phyloP scores from a whole-genome alignment of 2,888 invertebrate species.

The Eledona agricola region DNA sequence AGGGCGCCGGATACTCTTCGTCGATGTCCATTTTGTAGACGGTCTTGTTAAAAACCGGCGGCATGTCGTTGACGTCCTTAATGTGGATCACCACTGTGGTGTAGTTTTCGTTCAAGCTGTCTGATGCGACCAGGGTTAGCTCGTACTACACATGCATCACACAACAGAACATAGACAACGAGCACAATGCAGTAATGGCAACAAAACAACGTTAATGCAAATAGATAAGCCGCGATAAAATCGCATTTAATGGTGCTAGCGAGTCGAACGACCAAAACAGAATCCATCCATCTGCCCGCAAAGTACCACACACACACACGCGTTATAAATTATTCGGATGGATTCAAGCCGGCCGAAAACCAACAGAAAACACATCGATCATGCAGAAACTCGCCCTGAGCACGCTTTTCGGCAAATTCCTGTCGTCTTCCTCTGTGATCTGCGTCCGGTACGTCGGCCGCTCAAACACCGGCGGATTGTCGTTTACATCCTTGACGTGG shows the following conservation, averaged over 20 bases:
- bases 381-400: conserved; percentile 74
- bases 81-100: conserved; percentile 84
- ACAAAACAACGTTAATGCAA: conserved; percentile 27
- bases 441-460: conserved; percentile 93
- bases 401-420: conserved; percentile 92
- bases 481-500: conserved; percentile 97
- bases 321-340: background rate
- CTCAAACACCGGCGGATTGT: conserved; percentile 97
- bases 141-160: conserved; percentile 74
- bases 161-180: conserved; percentile 38
- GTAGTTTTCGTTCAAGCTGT: conserved; percentile 88
- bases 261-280: conserved; percentile 3
- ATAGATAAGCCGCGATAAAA: conserved; percentile 26
- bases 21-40: conserved; percentile 77
- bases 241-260: background rate
- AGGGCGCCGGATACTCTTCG: conserved; percentile 78
- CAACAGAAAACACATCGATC: conserved; percentile 30
- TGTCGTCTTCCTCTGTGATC: conserved; percentile 95
- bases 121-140: conserved; percentile 87
- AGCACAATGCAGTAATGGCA: conserved; percentile 5
- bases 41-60: conserved; percentile 80
- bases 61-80: conserved; percentile 89
- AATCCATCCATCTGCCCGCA: conserved; percentile 2
- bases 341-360: conserved; percentile 11
- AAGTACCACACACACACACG: conserved; percentile 4